These are phyloP conservation scores for Agrochola macilenta DNA, from an alignment of 2,888 invertebrate genomes.

Conservation along the genomic window DNA sequence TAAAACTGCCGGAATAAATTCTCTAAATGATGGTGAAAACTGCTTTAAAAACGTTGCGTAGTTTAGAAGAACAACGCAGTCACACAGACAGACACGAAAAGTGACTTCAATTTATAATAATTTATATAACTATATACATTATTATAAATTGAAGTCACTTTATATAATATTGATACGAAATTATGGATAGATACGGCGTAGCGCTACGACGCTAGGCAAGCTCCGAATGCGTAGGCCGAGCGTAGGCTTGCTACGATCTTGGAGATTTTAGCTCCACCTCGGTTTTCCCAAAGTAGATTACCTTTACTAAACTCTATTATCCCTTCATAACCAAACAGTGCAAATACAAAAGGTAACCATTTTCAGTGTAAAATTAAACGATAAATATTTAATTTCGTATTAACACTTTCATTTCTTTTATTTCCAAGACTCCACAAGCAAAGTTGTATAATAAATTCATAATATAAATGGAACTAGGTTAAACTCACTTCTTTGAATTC, in stretches of 20 bases:
- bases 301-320: slow-evolving; percentile 24
- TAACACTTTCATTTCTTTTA: slow-evolving; percentile 20
- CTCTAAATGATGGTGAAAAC: not conserved
- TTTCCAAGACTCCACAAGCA: slow-evolving; percentile 3
- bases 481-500: slow-evolving; percentile 23
- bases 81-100: too few relatives aligned
- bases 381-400: slow-evolving; percentile 24
- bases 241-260: slow-evolving; percentile 45
- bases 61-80: not conserved
- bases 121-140: too few relatives aligned
- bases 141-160: too few relatives aligned
- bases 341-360: slow-evolving; percentile 23
- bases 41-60: not conserved
- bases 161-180: too few relatives aligned
- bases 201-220: slow-evolving; percentile 1
- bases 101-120: not conserved
- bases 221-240: slow-evolving; percentile 27
- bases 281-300: slow-evolving; percentile 28
- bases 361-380: slow-evolving; percentile 31
- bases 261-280: not conserved
- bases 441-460: slow-evolving; percentile 34
- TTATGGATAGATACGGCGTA: slow-evolving; percentile 16
- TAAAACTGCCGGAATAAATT: not conserved
- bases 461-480: slow-evolving; percentile 25
- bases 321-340: slow-evolving; percentile 32